Conservation (phyloP, 2,888 invertebrate species). For the Microchrysa polita region DNA sequence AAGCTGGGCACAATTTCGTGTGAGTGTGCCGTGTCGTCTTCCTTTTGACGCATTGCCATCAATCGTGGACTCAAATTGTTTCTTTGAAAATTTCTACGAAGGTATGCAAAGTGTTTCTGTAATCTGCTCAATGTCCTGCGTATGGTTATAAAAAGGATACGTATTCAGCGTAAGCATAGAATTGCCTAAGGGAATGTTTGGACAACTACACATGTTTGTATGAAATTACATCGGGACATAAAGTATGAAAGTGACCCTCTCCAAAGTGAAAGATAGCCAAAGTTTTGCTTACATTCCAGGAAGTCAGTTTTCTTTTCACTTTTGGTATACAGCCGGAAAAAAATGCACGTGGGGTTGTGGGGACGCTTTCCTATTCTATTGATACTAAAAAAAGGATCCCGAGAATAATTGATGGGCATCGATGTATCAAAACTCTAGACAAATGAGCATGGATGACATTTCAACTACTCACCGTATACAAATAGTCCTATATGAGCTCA, state of each 20-base stretch:
- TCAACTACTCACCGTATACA: slow-evolving; percentile 45
- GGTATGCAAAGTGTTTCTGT: not conserved
- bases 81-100: not conserved
- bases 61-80: not conserved
- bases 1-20: not conserved
- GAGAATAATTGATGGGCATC: slow-evolving; percentile 50
- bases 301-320: not conserved
- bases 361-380: not conserved
- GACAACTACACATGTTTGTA: not conserved
- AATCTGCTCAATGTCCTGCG: not conserved
- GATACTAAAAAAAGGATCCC: slow-evolving; percentile 45
- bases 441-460: slow-evolving; percentile 50
- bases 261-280: not conserved
- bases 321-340: too few species aligned
- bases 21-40: not conserved
- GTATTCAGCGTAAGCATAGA: not conserved
- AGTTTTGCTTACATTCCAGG: not conserved
- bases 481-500: slow-evolving; percentile 2
- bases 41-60: not conserved
- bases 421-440: slow-evolving; percentile 51
- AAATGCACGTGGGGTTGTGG: not conserved
- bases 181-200: not conserved
- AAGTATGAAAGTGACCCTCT: slow-evolving; percentile 24
- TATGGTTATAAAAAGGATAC: slow-evolving; percentile 4
- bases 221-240: slow-evolving; percentile 8